A percentile compares a stretch with the other conserved stretches of the same genome.
These are phyloP conservation scores for Ptilodon capucinus DNA, from an alignment of 2,888 invertebrate genomes.

Conservation along the genomic window DNA sequence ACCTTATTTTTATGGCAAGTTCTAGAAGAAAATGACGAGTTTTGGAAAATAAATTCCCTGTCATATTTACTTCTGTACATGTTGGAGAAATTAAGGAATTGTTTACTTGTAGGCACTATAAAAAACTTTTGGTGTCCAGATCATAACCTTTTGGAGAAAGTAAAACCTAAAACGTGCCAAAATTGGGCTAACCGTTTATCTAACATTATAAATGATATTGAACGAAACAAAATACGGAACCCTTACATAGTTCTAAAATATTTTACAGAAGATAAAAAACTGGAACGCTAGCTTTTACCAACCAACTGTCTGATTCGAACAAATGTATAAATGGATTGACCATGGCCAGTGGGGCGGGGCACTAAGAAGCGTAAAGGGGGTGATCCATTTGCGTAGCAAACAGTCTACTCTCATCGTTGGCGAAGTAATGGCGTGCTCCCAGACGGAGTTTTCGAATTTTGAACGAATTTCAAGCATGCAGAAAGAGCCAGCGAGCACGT, in stretches of 20 bases:
- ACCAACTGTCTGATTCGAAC: no score
- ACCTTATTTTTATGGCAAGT: conserved; percentile 62
- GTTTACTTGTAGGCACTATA: conserved; percentile 40
- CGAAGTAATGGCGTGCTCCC: no score
- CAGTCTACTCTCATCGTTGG: no score
- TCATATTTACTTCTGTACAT: conserved; percentile 51
- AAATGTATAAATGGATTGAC: no score
- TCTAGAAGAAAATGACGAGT: conserved; percentile 29
- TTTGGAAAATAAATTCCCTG: conserved; percentile 53
- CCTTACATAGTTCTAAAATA: conserved; percentile 40
- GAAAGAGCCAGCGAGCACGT: no score
- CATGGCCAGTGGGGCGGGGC: no score
- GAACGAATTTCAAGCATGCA: no score
- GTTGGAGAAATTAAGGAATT: conserved; percentile 49
- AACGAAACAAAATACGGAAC: conserved; percentile 36
- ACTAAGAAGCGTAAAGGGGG: no score
- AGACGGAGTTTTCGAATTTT: no score
- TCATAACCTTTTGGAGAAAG: conserved; percentile 53
- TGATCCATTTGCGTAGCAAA: no score
- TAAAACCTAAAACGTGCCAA: conserved; percentile 47
- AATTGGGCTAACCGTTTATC: conserved; percentile 54
- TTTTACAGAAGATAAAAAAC: conserved; percentile 19
- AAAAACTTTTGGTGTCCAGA: conserved; percentile 58
- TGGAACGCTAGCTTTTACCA: not conserved
- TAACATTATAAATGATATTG: conserved; percentile 46